Base-by-base conservation (phyloP, 2,113 vertebrate genomes). In the Strigops habroptila region DNA sequence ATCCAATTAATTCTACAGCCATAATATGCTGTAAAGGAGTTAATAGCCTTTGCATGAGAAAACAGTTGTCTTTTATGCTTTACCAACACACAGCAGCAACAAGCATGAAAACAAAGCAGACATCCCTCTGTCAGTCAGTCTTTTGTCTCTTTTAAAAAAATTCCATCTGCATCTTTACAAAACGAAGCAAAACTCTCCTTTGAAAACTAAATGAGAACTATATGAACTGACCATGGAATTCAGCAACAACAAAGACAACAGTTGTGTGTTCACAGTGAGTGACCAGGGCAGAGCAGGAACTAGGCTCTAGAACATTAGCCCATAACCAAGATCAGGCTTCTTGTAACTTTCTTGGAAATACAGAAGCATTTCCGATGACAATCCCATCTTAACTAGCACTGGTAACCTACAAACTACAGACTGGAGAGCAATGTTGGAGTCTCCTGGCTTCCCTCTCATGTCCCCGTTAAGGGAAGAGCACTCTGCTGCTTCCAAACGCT, bases 241-340 rank as follows among this genome's bases (percentile, higher is more conserved):
- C 76, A 83, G 63, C 44, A 68, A 51, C 52, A 69, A 39, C 19
- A 75, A 30, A 69, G 52, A 39, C 51, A 79, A 48, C 13, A 64
- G 24, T 0, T 7, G 1, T 8, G 19, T 5, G 21, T 0, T 48
- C 33, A 48, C 37, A 70, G 41, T 0, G 0, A 77, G n/a, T 9
- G 39, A 46, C 17, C 43, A 74, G 49, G 21, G 24, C 86, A 84
- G 69, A 76, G 71, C 48, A 64, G 43, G 48, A 79, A 41, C 24
- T 7, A 6, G 25, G 18, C 17, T 65, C 60, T 27, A 30, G 18
- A 82, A 84, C 31, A 12, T 9, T 9, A 76, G 24, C 33, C 43
- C 18, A 5, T 14, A 76, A 55, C 18, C 63, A 55, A 27, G 21
- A 14, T 48, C 39, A 85, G 57, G 7, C 49, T 80, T 82, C 77